A percentile compares a stretch with the other conserved stretches of the same genome.
Conservation (phyloP, 2,113 vertebrate genomes). For the Heteronetta atricapilla region DNA sequence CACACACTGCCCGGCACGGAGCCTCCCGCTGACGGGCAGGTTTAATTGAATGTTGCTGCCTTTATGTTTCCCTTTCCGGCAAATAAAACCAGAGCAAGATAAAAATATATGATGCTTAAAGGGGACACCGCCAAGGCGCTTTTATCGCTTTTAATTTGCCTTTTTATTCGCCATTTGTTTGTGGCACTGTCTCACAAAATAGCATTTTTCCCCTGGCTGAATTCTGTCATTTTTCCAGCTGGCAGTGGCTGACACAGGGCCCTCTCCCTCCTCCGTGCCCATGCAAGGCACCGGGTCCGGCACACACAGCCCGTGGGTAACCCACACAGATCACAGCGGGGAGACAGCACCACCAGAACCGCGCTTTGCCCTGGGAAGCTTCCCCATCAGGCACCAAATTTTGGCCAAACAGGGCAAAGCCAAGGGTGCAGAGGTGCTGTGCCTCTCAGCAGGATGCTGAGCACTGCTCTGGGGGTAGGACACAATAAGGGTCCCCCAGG, state of each 20-base stretch:
- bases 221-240: background rate
- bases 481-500: background rate
- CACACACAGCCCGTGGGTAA: background rate
- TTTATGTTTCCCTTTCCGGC: conserved; percentile 48
- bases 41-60: conserved; percentile 57
- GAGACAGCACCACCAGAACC: too few species aligned
- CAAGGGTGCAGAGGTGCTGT: too few species aligned
- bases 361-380: background rate
- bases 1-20: rapidly evolving
- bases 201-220: background rate
- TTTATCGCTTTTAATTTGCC: conserved; percentile 35
- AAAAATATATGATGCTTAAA: conserved; percentile 66
- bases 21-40: background rate
- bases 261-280: background rate
- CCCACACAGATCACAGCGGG: background rate
- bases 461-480: background rate
- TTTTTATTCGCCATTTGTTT: conserved; percentile 8
- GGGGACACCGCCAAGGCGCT: conserved; percentile 41
- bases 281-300: rapidly evolving
- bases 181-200: background rate
- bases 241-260: background rate
- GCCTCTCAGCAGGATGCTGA: background rate
- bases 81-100: conserved; percentile 47
- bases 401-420: too few species aligned
- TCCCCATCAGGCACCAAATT: background rate